phyloP scores from a whole-genome alignment of 2,888 invertebrate genomes.

The Xestia ashworthii region DNA sequence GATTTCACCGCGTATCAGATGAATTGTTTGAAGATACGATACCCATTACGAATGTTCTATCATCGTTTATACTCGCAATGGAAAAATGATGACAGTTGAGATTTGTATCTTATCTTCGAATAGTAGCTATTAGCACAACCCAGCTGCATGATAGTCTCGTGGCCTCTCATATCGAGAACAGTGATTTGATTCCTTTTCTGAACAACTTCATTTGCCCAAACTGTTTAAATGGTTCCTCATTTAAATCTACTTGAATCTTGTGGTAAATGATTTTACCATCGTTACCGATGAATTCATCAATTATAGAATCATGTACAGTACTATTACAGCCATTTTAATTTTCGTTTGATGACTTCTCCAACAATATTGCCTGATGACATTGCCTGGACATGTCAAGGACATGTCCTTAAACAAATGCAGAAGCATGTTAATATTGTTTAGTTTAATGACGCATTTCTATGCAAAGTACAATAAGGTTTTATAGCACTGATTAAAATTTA shows the following conservation, averaged over 20 bases:
- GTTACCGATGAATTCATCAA: neutral
- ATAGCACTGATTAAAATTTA: constrained; percentile 53
- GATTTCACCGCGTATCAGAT: constrained; percentile 45
- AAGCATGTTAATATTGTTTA: constrained; percentile 43
- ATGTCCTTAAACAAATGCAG: constrained; percentile 53
- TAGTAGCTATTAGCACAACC: constrained; percentile 58
- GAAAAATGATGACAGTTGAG: constrained; percentile 69
- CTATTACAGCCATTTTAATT: neutral
- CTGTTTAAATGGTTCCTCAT: neutral
- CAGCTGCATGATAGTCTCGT: constrained; percentile 39
- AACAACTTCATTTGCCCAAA: neutral
- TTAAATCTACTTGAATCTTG: neutral
- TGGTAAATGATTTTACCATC: neutral
- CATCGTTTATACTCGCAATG: constrained; percentile 63
- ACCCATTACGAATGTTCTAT: constrained; percentile 69
- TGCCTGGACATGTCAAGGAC: no score
- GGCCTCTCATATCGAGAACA: constrained; percentile 30
- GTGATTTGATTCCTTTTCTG: constrained; percentile 10
- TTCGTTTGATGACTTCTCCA: neutral
- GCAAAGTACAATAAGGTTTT: constrained; percentile 45
- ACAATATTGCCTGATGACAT: constrained; percentile 3
- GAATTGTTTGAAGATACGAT: constrained; percentile 59
- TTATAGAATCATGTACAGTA: neutral
- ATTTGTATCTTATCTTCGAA: constrained; percentile 71
- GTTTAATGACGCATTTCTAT: constrained; percentile 37